Base-by-base conservation (phyloP, 2,797 vertebrate genomes). In the Scyliorhinus canicula region DNA sequence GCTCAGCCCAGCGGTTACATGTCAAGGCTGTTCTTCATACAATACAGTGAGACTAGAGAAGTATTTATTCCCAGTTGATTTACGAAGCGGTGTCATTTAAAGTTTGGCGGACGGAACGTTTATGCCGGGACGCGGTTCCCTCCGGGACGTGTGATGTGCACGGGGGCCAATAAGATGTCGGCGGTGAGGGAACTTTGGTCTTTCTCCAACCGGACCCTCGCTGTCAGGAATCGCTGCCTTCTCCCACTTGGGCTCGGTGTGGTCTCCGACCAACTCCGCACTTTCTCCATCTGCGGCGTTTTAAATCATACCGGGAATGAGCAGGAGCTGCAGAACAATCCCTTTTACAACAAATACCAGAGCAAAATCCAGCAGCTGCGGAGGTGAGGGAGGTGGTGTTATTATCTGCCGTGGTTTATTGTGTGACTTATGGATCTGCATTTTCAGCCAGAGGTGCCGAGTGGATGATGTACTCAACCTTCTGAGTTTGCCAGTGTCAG, bases 351-450 rank as follows among this genome's bases (percentile, higher is more conserved):
- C 96, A 98, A 98, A 95, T 99, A 99, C 97, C 97, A 97, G 79
- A 97, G 98, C 95, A 99, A 98, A 97, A 99, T 99, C 96, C 97
- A 97, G 96, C 97, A 98, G 95, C 97, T 99, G 95, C 98, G 98
- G 96, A 98, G 98, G 99, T 99, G 96, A 96, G 97, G 74, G 95
- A 31, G 82, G 21, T 0, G 57, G 16, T 28, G 0, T 60, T 31
- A 1, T n/a, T 8, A 65, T 5, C 57, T 24, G 31, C 0, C 19
- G 3, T 82, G 79, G 79, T 47, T 82, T 47, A 82, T 2, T 4
- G 40, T 40, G 3, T 16, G 35, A 77, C 40, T 40, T 77, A 19
- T 14, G 9, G 5, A 24, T 47, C 44, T 35, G 16, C 19, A 19
- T 14, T 6, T 85, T 50, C 28, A 74, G 19, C 63, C 3, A 65